Conservation (phyloP, 2,888 invertebrate species). For the Helobdella robusta region DNA sequence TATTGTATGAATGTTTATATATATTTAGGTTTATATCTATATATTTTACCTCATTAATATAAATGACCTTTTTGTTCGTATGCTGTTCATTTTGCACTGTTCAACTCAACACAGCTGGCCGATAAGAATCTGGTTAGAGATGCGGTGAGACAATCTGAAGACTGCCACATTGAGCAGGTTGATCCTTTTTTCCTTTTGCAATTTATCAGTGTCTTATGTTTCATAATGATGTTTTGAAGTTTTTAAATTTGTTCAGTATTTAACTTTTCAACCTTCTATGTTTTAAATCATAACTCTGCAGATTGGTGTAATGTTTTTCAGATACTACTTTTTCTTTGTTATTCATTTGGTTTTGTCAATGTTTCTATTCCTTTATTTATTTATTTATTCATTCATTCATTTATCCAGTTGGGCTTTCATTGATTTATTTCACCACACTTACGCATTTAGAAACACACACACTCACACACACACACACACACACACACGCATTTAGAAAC, state of each 20-base stretch:
- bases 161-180: slow-evolving; percentile 69
- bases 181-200: background rate
- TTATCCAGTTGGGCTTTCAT: background rate
- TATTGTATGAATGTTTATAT: too few relatives aligned
- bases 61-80: too few relatives aligned
- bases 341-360: too few relatives aligned
- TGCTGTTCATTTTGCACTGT: background rate
- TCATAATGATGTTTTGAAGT: background rate
- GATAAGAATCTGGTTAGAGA: slow-evolving; percentile 64
- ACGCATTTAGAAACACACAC: background rate
- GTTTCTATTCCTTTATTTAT: too few relatives aligned
- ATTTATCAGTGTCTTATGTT: background rate
- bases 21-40: too few relatives aligned
- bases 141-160: slow-evolving; percentile 67
- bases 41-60: too few relatives aligned
- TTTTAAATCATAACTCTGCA: too few relatives aligned
- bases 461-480: background rate
- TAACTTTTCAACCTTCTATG: too few relatives aligned
- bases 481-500: background rate
- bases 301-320: too few relatives aligned
- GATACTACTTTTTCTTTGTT: too few relatives aligned
- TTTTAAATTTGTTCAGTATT: too few relatives aligned
- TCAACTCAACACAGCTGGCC: slow-evolving; percentile 51
- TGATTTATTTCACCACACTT: background rate
- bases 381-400: too few relatives aligned